A percentile compares a stretch with the other conserved stretches of the same genome.
Conservation (phyloP, 2,888 invertebrate species). For the Xanthorhoe spadicearia region DNA sequence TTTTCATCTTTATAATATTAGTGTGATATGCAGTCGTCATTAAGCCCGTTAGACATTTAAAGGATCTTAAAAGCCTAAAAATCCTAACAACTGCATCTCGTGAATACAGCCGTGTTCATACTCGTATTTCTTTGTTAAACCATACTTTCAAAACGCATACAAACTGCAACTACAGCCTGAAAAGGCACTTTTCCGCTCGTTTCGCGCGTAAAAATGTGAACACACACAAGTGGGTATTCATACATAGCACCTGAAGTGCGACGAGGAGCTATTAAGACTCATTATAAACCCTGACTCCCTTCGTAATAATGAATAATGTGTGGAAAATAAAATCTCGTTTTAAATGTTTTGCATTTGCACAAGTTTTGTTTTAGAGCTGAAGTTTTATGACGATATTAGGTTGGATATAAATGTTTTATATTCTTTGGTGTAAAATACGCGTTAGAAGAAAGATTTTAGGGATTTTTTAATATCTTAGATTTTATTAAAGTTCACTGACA, state of each 20-base stretch:
- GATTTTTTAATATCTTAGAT: too few species aligned
- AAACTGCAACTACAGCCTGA: conserved; percentile 13
- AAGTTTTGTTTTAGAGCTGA: not conserved
- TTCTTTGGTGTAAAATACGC: too few species aligned
- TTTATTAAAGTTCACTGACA: too few species aligned
- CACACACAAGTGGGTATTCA: conserved; percentile 62
- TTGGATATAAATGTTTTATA: not conserved
- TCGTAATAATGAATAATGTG: conserved; percentile 61
- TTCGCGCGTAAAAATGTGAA: conserved; percentile 30
- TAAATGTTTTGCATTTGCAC: conserved; percentile 35
- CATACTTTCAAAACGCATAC: conserved; percentile 4
- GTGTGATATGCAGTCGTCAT: too few species aligned
- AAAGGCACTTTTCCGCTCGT: conserved; percentile 25
- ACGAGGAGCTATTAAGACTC: conserved; percentile 58
- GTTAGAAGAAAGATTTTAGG: too few species aligned
- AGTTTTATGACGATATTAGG: not conserved
- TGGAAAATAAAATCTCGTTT: conserved; percentile 46
- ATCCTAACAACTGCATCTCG: too few species aligned
- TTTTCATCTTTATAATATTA: too few species aligned
- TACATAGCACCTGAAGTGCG: conserved; percentile 58
- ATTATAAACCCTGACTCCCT: conserved; percentile 55
- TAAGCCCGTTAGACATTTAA: too few species aligned
- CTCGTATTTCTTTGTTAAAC: too few species aligned
- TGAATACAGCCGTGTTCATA: too few species aligned
- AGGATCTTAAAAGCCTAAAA: too few species aligned